Evolutionary conservation across 1,140 invertebrate genomes (phyloP), one percentile per base, ranked within the genome.

Genomic region (Lordiphosa clarofinis): DNA sequence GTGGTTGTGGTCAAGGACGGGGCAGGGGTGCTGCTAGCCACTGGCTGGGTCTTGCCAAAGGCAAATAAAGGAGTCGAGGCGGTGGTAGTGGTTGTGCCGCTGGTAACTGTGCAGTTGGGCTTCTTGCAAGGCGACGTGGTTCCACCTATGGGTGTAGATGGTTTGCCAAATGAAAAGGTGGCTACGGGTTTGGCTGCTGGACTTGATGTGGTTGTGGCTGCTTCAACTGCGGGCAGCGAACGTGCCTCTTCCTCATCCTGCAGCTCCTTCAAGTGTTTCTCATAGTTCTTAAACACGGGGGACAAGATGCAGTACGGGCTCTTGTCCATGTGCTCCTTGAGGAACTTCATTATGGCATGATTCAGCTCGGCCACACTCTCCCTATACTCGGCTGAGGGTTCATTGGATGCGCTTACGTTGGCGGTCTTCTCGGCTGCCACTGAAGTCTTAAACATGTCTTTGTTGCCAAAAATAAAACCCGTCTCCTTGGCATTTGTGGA

Each of bases 201-300:
- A 8, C 8, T 43, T n/a, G 4, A 4, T 2, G 38, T n/a, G 5
- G 40, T 33, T 42, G 61, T n/a, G 8, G 19, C 61, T 4, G 19
- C 72, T 57, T 12, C 62, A 61, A 75, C 90, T 6, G 12, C 21
- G 21, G 21, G 28, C 28, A 8, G 7, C 6, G 28, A 0, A 8
- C 28, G 28, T 0, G 6, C 1, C 2, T 31, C 37, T 9, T 75
- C 73, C 89, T 89, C 43, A 69, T 69, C 39, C 15, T 92, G 91
- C 33, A 95, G 91, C 72, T 94, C 92, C 63, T 91, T 92, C 2
- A 95, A 88, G 89, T 94, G 91, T 71, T 92, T 94, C 70, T 95
- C 94, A 90, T 98, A 98, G 90, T 97, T 96, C 58, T 92, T 92
- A 89, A 98, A 98, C 78, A 97, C 94, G 37, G 96, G 96, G 13